Evolutionary conservation across 2,888 invertebrate species (phyloP).

Genomic region (Acrobasis repandana): DNA sequence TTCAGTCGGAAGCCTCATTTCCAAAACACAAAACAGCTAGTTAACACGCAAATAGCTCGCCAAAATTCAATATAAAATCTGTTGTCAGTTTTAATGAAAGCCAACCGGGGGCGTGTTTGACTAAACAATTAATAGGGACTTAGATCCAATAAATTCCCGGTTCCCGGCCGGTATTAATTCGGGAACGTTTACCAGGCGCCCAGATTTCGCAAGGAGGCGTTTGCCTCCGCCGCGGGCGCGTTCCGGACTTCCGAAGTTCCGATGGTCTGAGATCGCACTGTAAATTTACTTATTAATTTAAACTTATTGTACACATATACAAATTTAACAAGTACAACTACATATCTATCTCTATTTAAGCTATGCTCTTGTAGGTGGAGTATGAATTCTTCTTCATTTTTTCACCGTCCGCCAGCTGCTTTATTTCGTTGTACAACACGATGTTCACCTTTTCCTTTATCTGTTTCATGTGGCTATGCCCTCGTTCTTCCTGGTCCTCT

Average conservation of each 20-base stretch:
- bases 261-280: neutral
- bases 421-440: too few relatives aligned
- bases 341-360: too few relatives aligned
- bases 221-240: slow-evolving; percentile 3
- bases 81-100: slow-evolving; percentile 23
- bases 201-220: slow-evolving; percentile 11
- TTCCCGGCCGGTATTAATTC: slow-evolving; percentile 19
- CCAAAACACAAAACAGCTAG: slow-evolving; percentile 1
- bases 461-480: too few relatives aligned
- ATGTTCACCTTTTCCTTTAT: too few relatives aligned
- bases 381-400: too few relatives aligned
- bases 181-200: slow-evolving; percentile 15
- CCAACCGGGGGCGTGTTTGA: slow-evolving; percentile 16
- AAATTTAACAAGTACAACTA: too few relatives aligned
- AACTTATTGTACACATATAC: too few relatives aligned
- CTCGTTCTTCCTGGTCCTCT: too few relatives aligned
- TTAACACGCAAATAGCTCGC: slow-evolving; percentile 15
- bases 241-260: neutral
- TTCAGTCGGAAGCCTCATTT: neutral
- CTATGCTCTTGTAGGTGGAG: too few relatives aligned
- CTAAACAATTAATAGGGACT: slow-evolving; percentile 24
- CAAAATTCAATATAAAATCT: slow-evolving; percentile 21
- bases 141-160: slow-evolving; percentile 23
- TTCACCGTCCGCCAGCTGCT: too few relatives aligned
- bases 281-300: neutral